phyloP scores from a whole-genome alignment of 2,113 vertebrate species.

The Ornithorhynchus anatinus region DNA sequence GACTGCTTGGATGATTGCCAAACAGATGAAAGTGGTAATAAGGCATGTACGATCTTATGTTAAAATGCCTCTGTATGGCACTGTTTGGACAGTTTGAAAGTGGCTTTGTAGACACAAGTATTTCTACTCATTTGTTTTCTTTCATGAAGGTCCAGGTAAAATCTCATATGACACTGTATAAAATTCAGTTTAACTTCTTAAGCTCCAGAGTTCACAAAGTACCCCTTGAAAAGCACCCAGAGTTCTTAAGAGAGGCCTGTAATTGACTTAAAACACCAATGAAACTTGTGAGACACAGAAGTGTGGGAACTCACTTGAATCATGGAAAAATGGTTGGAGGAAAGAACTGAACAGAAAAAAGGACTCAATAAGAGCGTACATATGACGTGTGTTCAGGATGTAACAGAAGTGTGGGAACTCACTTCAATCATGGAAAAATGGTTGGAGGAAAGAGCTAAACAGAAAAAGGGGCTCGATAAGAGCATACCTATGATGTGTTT shows the following conservation, averaged over 20 bases:
- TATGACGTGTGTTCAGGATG: too few species aligned
- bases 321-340: too few species aligned
- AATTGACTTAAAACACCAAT: background rate
- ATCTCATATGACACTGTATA: background rate
- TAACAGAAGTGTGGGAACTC: too few species aligned
- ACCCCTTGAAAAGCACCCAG: background rate
- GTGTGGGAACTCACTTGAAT: too few species aligned
- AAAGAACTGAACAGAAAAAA: too few species aligned
- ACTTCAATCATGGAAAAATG: too few species aligned
- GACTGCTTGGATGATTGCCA: background rate
- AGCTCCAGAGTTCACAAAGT: background rate
- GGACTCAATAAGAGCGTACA: too few species aligned
- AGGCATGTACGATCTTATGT: background rate
- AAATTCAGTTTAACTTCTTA: background rate
- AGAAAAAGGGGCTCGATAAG: too few species aligned
- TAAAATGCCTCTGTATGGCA: background rate
- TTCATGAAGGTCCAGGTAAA: background rate
- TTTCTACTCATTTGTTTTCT: background rate
- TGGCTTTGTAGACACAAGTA: background rate
- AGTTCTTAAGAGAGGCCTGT: background rate
- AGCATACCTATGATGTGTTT: too few species aligned
- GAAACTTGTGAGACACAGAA: background rate
- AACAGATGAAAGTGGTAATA: too few species aligned
- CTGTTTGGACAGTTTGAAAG: background rate
- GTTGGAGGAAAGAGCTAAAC: too few species aligned